Evolutionary conservation across 2,888 invertebrate species (phyloP).

Genomic region (Dicyrtomina minuta): DNA sequence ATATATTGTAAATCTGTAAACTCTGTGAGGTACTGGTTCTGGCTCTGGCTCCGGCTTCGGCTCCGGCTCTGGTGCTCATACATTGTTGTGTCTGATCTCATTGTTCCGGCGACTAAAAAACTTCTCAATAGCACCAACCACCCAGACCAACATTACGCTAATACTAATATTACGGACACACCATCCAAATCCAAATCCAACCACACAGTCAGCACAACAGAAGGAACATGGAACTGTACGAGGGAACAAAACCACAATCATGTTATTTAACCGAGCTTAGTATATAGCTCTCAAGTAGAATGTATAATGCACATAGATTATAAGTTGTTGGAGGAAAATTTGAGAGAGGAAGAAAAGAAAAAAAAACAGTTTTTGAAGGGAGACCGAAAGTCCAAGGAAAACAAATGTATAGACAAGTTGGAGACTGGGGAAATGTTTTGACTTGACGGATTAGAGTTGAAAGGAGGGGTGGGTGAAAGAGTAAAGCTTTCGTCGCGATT

Average conservation of each 20-base stretch:
- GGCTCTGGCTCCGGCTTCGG: no score
- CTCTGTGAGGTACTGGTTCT: no score
- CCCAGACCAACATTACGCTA: no score
- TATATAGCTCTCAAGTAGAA: background rate
- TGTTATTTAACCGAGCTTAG: no score
- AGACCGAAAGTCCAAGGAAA: constrained; percentile 8
- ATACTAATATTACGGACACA: no score
- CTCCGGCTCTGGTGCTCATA: no score
- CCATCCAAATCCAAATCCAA: no score
- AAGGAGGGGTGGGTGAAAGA: constrained; percentile 38
- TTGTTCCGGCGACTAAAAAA: constrained; percentile 14
- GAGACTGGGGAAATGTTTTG: constrained; percentile 39
- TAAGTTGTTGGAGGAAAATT: background rate
- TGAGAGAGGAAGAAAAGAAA: constrained; percentile 4
- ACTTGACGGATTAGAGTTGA: constrained; percentile 38
- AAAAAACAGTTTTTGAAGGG: background rate
- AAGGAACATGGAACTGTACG: no score
- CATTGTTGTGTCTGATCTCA: constrained; percentile 8
- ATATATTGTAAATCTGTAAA: no score
- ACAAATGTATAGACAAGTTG: constrained; percentile 16
- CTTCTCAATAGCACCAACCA: constrained; percentile 7
- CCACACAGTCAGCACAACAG: no score
- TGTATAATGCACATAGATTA: background rate
- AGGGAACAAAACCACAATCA: background rate
- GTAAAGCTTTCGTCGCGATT: constrained; percentile 36